A percentile compares a stretch with the other conserved stretches of the same genome.
phyloP scores from a whole-genome alignment of 2,113 vertebrate genomes.

The Forbesichthys papilliferus region DNA sequence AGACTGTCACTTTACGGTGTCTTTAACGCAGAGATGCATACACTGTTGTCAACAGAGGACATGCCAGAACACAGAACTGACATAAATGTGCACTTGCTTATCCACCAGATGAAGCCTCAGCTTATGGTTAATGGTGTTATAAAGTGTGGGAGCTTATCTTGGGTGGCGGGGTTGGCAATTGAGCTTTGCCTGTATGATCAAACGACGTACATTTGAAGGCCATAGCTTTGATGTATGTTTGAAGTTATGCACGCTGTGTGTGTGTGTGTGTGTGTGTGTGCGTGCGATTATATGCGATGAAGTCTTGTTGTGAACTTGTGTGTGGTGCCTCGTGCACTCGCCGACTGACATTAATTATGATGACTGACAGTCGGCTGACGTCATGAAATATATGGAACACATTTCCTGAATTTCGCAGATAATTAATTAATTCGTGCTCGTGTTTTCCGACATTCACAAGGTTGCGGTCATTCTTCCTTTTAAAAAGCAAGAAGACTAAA shows the following conservation, averaged over 20 bases:
- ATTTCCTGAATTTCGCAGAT: conserved; percentile 19
- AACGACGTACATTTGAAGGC: conserved; percentile 64
- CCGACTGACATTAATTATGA: conserved; percentile 51
- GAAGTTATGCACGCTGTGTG: conserved; percentile 66
- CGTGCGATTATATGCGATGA: conserved; percentile 7
- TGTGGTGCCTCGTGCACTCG: conserved; percentile 42
- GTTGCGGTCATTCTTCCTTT: conserved; percentile 43
- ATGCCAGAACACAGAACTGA: conserved; percentile 5
- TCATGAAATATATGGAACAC: conserved; percentile 30
- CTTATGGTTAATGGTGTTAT: background rate
- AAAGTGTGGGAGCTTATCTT: background rate
- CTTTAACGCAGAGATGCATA: background rate
- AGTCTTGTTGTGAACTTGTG: conserved; percentile 31
- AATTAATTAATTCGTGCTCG: conserved; percentile 50
- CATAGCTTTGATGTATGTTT: conserved; percentile 68
- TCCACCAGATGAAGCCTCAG: conserved; percentile 18
- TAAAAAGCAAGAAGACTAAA: conserved; percentile 33
- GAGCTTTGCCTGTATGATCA: conserved; percentile 42
- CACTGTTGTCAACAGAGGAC: conserved; percentile 23
- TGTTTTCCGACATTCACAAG: conserved; percentile 53
- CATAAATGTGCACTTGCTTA: conserved; percentile 26
- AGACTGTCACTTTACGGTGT: conserved; percentile 38
- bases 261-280: conserved; percentile 20
- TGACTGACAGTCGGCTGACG: conserved; percentile 61
- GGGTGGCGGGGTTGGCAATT: conserved; percentile 6